Conservation (phyloP, 2,797 vertebrate species). For the Lophotriccus pileatus region DNA sequence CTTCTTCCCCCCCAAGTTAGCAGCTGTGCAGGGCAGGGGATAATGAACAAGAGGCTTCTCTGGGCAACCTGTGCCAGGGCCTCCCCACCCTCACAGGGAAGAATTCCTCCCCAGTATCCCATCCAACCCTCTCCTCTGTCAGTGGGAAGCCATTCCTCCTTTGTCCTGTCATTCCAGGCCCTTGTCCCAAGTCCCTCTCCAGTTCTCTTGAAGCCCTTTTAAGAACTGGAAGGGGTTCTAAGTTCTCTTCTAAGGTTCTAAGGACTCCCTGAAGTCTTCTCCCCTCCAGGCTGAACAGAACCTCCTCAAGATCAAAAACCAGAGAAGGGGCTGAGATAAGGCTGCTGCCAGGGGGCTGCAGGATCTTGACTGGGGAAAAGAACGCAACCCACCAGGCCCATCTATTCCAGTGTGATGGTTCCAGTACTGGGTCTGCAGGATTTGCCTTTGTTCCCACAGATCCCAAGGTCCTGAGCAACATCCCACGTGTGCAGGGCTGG, state of each 20-base stretch:
- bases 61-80: background rate
- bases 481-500: slow-evolving; percentile 53
- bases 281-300: background rate
- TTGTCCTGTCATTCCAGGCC: fast-evolving
- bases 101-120: fast-evolving
- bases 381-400: background rate
- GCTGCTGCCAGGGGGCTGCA: background rate
- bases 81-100: fast-evolving
- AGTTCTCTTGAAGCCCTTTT: background rate
- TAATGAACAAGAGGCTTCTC: background rate
- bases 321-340: background rate
- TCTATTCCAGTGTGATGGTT: background rate
- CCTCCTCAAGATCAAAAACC: background rate
- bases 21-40: background rate
- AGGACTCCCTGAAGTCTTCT: background rate
- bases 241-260: background rate
- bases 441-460: slow-evolving; percentile 76
- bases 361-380: background rate
- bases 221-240: background rate
- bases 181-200: no score
- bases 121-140: fast-evolving
- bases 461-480: slow-evolving; percentile 66
- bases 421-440: slow-evolving; percentile 1
- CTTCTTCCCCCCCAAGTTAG: background rate
- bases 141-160: background rate